Evolutionary conservation across 2,113 vertebrate species (phyloP).

Genomic region (Halcyon senegalensis): DNA sequence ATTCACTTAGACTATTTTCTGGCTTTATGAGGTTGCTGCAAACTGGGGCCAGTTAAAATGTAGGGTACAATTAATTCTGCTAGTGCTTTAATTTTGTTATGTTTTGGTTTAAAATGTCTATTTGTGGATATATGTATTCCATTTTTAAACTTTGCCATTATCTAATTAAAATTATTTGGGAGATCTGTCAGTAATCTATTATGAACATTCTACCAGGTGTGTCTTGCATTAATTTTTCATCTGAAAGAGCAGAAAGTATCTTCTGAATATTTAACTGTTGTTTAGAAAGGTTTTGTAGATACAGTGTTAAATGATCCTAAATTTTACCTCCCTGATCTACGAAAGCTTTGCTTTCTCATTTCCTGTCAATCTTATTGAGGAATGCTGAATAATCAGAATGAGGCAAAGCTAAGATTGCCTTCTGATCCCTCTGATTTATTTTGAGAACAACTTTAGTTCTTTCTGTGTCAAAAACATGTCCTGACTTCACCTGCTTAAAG

Average conservation of each 20-base stretch:
- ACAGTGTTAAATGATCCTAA: neutral
- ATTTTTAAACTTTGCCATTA: neutral
- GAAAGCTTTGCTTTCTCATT: slow-evolving; percentile 18
- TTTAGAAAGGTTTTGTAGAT: neutral
- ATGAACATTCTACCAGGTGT: neutral
- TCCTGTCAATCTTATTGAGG: neutral
- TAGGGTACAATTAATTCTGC: neutral
- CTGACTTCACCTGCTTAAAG: slow-evolving; percentile 23
- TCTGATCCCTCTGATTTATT: slow-evolving; percentile 13
- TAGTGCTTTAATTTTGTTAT: neutral
- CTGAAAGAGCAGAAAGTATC: neutral
- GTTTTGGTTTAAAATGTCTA: neutral
- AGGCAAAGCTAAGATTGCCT: slow-evolving; percentile 17
- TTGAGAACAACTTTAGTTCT: slow-evolving; percentile 23
- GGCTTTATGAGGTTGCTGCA: neutral
- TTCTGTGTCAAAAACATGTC: slow-evolving; percentile 1
- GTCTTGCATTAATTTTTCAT: neutral
- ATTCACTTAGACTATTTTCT: neutral
- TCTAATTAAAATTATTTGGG: neutral
- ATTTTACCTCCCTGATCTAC: neutral
- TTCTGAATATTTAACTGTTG: neutral
- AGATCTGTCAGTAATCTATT: neutral
- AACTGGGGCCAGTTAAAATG: neutral
- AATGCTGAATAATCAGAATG: slow-evolving; percentile 44
- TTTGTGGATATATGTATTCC: neutral